phyloP scores from a whole-genome alignment of 2,888 invertebrate species.

The Cordilura impudica region DNA sequence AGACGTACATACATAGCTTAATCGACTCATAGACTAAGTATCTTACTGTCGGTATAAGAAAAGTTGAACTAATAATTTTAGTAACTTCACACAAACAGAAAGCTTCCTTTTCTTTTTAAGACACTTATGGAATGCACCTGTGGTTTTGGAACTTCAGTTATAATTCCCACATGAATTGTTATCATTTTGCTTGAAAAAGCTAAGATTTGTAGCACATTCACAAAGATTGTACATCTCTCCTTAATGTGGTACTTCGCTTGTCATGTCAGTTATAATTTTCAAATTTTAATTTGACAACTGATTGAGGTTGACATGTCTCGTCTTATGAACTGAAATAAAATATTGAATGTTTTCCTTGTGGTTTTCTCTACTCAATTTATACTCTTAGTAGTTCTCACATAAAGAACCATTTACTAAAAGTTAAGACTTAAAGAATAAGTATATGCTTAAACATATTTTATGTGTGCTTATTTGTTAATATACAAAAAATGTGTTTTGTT shows the following conservation, averaged over 20 bases:
- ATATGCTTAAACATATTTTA: not conserved
- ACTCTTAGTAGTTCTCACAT: conserved; percentile 12
- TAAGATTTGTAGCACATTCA: too few relatives aligned
- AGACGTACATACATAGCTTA: too few relatives aligned
- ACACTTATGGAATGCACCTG: too few relatives aligned
- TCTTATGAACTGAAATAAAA: conserved; percentile 2
- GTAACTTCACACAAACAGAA: too few relatives aligned
- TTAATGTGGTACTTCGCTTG: not conserved
- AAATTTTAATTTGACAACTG: conserved; percentile 65
- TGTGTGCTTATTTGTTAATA: too few relatives aligned
- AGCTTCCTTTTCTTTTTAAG: too few relatives aligned
- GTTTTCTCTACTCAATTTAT: not conserved
- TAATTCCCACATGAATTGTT: too few relatives aligned
- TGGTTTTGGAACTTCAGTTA: too few relatives aligned
- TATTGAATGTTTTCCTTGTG: not conserved
- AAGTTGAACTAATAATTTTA: too few relatives aligned
- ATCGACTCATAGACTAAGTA: too few relatives aligned
- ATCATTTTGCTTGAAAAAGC: too few relatives aligned
- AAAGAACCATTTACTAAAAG: conserved; percentile 19
- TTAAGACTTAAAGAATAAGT: conserved; percentile 6
- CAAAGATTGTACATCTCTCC: not conserved
- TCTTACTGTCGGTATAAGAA: too few relatives aligned
- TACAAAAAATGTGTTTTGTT: not conserved
- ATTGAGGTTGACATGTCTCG: conserved; percentile 63
- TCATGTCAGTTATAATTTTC: conserved; percentile 60